phyloP scores from a whole-genome alignment of 2,888 invertebrate genomes.

The Thera britannica region DNA sequence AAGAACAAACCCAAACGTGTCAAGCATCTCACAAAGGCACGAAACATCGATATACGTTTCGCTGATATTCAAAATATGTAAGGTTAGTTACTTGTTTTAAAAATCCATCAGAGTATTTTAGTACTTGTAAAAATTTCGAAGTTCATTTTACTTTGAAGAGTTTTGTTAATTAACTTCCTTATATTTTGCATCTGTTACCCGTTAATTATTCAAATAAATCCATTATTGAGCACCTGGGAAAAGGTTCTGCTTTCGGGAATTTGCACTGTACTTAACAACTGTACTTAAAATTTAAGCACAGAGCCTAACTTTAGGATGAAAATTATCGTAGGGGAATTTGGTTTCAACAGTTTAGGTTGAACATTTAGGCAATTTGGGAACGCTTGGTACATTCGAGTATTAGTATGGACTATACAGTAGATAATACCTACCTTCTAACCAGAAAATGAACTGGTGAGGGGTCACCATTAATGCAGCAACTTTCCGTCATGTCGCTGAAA shows the following conservation, averaged over 20 bases:
- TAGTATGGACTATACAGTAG: not conserved
- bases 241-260: constrained; percentile 16
- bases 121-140: not conserved
- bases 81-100: not conserved
- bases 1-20: constrained; percentile 24
- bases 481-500: no score
- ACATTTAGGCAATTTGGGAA: not conserved
- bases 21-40: constrained; percentile 32
- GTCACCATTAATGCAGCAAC: not conserved
- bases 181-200: constrained; percentile 27
- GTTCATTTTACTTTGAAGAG: constrained; percentile 20
- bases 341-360: constrained; percentile 2
- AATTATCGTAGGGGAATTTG: constrained; percentile 3
- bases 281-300: constrained; percentile 17
- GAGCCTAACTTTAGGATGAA: constrained; percentile 14
- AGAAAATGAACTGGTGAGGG: not conserved
- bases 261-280: constrained; percentile 7
- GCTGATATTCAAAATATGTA: constrained; percentile 6
- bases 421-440: not conserved
- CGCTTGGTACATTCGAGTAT: not conserved
- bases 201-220: constrained; percentile 28
- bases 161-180: constrained; percentile 29
- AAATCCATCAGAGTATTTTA: not conserved
- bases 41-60: constrained; percentile 15
- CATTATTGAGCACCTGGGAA: constrained; percentile 23